Base-by-base conservation (phyloP, 2,797 vertebrate species). In the Etheostoma nigrum region DNA sequence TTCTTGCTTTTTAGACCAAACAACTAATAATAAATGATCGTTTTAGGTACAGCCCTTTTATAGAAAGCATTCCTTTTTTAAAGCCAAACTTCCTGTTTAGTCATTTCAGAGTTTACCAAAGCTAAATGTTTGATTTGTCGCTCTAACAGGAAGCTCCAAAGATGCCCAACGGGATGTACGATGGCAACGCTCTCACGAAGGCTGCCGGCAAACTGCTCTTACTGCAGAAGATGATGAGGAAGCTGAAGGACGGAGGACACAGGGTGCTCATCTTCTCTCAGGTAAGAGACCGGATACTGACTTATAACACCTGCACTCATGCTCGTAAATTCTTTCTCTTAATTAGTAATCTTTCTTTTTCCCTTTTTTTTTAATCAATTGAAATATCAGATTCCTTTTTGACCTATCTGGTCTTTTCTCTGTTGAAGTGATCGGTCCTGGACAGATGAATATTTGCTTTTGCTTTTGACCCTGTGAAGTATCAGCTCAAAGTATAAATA, bases 141-240 rank as follows among this genome's bases (percentile, higher is more conserved):
- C 27, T 81, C 70, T 23, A 10, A 90, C 88, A 99, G 98, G 98
- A 99, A 95, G 98, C 98, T 74, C 96, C 98, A 68, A 99, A 97
- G 95, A 95, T 99, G 97, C 98, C 98, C 52, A 99, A 99, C 62
- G 98, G 98, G 79, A 99, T 99, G 97, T 99, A 99, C 53, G 98
- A 99, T 49, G 98, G 98, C 54, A 94, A 95, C 60, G 94, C 97
- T 19, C 96, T 99, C 30, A 97, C 97, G 15, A 96, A 98, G 91
- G 94, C 97, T n/a, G 96, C 97, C 65, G 98, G 98, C 72, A 99
- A 99, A 86, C 90, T 99, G 59, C 23, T 96, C 83, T 84, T 99
- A 68, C 95, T 99, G 71, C 97, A 99, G 87, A 99, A 98, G 92
- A 99, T 99, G 98, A 93, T 99, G 82, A 96, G 95, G 90, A 99